phyloP scores from a whole-genome alignment of 2,797 vertebrate genomes.

The Momotus momota region DNA sequence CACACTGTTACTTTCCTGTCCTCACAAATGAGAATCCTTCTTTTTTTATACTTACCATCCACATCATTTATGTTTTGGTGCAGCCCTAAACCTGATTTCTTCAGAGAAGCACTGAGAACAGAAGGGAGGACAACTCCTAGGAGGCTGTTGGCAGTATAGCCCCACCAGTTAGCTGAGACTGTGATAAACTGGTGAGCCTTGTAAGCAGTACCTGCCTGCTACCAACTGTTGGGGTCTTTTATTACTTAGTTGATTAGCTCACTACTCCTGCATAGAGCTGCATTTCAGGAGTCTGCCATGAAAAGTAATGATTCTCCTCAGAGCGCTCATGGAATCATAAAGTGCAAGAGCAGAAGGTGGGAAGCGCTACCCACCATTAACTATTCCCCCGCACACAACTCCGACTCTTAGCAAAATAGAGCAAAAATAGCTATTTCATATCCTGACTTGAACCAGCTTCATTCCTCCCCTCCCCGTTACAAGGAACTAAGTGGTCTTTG shows the following conservation, averaged over 20 bases:
- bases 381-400: neutral
- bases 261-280: neutral
- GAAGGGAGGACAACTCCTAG: neutral
- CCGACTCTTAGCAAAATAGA: neutral
- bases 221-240: neutral
- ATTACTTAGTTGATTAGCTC: neutral
- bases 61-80: neutral
- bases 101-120: neutral
- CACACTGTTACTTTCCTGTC: neutral
- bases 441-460: neutral
- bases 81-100: neutral
- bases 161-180: fast-evolving
- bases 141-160: neutral
- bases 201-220: too few relatives aligned
- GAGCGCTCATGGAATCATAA: neutral
- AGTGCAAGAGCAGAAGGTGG: neutral
- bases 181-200: neutral
- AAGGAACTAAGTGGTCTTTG: neutral
- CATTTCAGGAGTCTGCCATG: neutral
- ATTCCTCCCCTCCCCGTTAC: neutral
- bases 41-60: neutral
- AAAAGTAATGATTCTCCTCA: neutral
- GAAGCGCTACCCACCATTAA: neutral
- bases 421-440: neutral
- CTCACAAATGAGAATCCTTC: neutral